These are phyloP conservation scores for Zaprionus tsacasi DNA, from an alignment of 1,140 invertebrate genomes.

Conservation along the genomic window DNA sequence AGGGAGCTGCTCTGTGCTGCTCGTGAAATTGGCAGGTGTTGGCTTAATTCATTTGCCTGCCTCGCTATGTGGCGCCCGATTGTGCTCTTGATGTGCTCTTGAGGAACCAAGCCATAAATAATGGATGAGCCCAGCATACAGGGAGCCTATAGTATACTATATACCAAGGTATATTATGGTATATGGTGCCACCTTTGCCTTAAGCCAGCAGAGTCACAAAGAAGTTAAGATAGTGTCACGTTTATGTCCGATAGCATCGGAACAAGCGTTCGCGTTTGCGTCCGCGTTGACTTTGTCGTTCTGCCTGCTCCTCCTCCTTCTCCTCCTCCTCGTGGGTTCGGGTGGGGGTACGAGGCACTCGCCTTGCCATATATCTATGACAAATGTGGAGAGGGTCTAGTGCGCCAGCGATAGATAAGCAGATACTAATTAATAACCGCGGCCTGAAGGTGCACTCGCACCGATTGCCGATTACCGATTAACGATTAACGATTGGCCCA, in stretches of 20 bases:
- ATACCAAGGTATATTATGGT: constrained; percentile 8
- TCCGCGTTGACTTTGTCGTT: constrained; percentile 23
- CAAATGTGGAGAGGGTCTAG: constrained; percentile 66
- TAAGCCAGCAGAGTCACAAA: constrained; percentile 38
- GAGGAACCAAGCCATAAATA: constrained; percentile 55
- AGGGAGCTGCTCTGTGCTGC: neutral
- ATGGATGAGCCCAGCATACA: constrained; percentile 62
- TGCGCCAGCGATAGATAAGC: constrained; percentile 72
- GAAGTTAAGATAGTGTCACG: constrained; percentile 70
- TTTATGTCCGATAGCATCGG: constrained; percentile 63
- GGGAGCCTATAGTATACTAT: neutral
- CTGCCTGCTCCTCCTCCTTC: neutral
- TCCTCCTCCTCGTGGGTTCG: neutral
- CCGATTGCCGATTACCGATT: neutral
- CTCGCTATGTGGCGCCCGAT: no score
- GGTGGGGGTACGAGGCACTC: constrained; percentile 41
- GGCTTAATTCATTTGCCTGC: constrained; percentile 3
- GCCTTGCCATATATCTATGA: constrained; percentile 75
- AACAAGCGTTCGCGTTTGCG: neutral
- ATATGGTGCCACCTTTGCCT: constrained; percentile 1
- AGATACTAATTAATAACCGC: constrained; percentile 78
- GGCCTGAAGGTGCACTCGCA: constrained; percentile 34
- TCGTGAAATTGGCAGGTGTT: constrained; percentile 24
- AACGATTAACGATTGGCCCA: constrained; percentile 21
- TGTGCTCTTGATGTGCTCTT: constrained; percentile 4